These are phyloP conservation scores for Plagodis dolabraria DNA, from an alignment of 2,888 invertebrate genomes.

Conservation along the genomic window DNA sequence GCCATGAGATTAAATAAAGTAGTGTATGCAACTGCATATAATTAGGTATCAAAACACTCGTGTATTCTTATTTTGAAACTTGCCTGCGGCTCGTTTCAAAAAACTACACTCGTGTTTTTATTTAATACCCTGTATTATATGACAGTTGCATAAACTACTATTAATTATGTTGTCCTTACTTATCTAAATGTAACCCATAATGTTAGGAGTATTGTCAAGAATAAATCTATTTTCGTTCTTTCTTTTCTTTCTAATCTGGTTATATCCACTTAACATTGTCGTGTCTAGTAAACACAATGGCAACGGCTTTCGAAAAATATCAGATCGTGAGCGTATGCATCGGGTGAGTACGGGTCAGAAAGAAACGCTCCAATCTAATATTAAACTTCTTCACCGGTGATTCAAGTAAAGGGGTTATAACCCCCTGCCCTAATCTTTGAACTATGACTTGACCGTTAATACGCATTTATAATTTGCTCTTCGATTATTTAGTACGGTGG, in stretches of 20 bases:
- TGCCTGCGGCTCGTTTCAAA: too few relatives aligned
- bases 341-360: conserved; percentile 46
- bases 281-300: conserved; percentile 32
- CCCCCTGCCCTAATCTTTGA: conserved; percentile 84
- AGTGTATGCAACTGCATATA: too few relatives aligned
- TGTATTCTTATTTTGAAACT: too few relatives aligned
- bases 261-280: conserved; percentile 28
- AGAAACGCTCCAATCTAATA: conserved; percentile 66
- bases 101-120: too few relatives aligned
- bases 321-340: conserved; percentile 64
- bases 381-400: conserved; percentile 70
- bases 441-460: conserved; percentile 85
- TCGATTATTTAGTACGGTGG: conserved; percentile 81
- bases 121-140: too few relatives aligned
- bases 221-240: too few relatives aligned
- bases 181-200: too few relatives aligned
- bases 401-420: conserved; percentile 71
- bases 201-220: too few relatives aligned
- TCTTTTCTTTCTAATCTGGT: conserved; percentile 13
- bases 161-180: too few relatives aligned
- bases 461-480: conserved; percentile 84
- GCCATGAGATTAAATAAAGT: too few relatives aligned
- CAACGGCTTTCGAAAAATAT: conserved; percentile 66
- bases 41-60: too few relatives aligned
- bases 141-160: too few relatives aligned